Evolutionary conservation across 2,113 vertebrate species (phyloP).

Genomic region (Oryctolagus cuniculus): DNA sequence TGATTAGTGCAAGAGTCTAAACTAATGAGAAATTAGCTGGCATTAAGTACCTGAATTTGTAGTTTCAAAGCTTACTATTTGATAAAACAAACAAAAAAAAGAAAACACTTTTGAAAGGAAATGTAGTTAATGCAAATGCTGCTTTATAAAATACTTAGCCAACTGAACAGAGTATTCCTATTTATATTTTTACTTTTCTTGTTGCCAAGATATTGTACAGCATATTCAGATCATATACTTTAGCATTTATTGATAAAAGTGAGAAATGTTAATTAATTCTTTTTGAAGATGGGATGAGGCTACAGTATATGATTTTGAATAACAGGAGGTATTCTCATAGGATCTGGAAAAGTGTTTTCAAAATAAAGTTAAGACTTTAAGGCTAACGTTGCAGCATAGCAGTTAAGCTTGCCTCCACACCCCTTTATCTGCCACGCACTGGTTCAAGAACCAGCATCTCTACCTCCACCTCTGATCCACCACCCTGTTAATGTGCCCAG

Average conservation of each 20-base stretch:
- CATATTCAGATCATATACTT: background rate
- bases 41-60: background rate
- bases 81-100: conserved; percentile 5
- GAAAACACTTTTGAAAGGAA: conserved; percentile 28
- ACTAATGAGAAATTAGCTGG: conserved; percentile 8
- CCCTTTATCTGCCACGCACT: too few relatives aligned
- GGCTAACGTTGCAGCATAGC: too few relatives aligned
- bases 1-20: background rate
- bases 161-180: background rate
- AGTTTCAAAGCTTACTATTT: background rate
- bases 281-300: background rate
- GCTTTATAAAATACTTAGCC: background rate
- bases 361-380: conserved; percentile 51
- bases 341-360: conserved; percentile 43
- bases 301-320: background rate
- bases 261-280: background rate
- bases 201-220: conserved; percentile 1
- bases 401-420: too few relatives aligned
- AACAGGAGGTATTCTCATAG: background rate
- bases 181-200: conserved; percentile 12
- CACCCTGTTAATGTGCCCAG: too few relatives aligned
- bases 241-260: conserved; percentile 2
- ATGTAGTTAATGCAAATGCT: background rate
- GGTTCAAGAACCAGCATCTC: too few relatives aligned
- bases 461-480: too few relatives aligned